Base-by-base conservation (phyloP, 35 echinoderm and acorn worm species). In the Anneissia japonica region DNA sequence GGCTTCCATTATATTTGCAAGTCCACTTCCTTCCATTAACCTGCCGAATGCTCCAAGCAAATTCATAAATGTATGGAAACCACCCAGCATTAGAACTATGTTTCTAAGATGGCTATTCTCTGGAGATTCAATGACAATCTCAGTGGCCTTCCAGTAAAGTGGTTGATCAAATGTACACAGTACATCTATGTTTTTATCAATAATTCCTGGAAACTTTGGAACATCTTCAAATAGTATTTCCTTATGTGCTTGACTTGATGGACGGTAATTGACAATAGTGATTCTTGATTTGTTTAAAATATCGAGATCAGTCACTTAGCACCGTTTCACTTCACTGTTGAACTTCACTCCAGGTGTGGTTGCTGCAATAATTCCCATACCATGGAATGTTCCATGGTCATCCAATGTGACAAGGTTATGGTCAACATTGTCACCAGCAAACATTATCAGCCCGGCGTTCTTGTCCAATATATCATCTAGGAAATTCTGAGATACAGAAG, bases 341-440 rank as follows among this genome's bases (percentile, higher is more conserved):
- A 38, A 35, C 36, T 83, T 74, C 46, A 36, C 33, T 23, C 76
- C 87, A 33, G 91, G 92, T 21, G 92, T 87, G 13, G 83, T 33
- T 31, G 46, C 56, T 7, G 82, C 92, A 51, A 94, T 94, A 34
- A 94, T 90, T n/a, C 88, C 88, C 83, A 94, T 90, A 19, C 92
- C 83, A 83, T 94, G 92, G 77, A 94, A 94, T 31, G 88, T 87
- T 33, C 88, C 88, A 73, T 94, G 76, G 3, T 88, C 92, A 82
- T 90, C 84, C 31, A 94, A 19, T 21, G 92, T 90, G 34, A 82
- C 28, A 34, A 90, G 84, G 73, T 90, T 94, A 37, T 90, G 88
- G 73, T 94, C 92, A 77, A 87, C 92, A 87, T 94, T 94, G 82
- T 94, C 92, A 7, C 38, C 92, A 9, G 79, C 88, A 92, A 89